phyloP scores from a whole-genome alignment of 2,113 vertebrate species.

The Ammodytes marinus region DNA sequence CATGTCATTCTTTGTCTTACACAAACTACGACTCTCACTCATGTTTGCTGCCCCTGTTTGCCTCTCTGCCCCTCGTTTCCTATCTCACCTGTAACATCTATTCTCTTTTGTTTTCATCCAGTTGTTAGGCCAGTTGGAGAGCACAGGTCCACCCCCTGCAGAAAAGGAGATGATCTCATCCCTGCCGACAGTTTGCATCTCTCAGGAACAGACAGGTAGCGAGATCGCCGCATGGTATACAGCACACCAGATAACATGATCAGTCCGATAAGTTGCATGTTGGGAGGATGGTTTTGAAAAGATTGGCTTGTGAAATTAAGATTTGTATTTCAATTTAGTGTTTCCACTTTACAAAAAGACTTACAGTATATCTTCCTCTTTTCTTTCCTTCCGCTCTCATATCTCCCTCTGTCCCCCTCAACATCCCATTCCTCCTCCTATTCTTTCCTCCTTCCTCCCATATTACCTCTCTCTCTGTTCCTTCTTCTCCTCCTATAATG shows the following conservation, averaged over 20 bases:
- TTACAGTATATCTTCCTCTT: neutral
- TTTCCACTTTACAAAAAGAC: neutral
- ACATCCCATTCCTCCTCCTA: too few species aligned
- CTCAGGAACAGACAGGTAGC: conserved; percentile 93
- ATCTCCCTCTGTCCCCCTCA: neutral
- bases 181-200: conserved; percentile 91
- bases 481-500: neutral
- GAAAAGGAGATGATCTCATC: conserved; percentile 93
- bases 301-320: neutral
- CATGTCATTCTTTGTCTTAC: too few species aligned
- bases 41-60: neutral
- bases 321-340: neutral
- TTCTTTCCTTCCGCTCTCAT: too few species aligned
- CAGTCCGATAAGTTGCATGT: neutral
- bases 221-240: conserved; percentile 42
- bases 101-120: conserved; percentile 61
- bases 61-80: neutral
- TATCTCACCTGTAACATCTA: neutral
- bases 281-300: neutral
- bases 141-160: conserved; percentile 91
- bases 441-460: fast-evolving
- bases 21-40: neutral
- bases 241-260: neutral
- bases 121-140: conserved; percentile 93
- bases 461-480: fast-evolving